Evolutionary conservation across 2,888 invertebrate genomes (phyloP).

Genomic region (Endomychus coccineus): DNA sequence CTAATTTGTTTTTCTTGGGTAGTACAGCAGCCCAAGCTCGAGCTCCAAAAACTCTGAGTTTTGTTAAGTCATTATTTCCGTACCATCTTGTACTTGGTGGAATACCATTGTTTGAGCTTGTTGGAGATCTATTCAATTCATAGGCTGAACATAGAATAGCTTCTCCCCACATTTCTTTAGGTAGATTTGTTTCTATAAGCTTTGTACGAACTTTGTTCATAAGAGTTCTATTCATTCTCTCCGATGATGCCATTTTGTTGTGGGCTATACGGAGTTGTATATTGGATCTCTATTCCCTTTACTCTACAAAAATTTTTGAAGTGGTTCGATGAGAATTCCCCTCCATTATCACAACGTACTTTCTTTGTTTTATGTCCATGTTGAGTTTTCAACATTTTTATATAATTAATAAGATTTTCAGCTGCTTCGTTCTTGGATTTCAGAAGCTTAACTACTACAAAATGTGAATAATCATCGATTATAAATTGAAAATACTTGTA

Average conservation of each 20-base stretch:
- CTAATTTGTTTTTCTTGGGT: slow-evolving; percentile 23
- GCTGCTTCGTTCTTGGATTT: slow-evolving; percentile 15
- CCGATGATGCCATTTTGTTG: slow-evolving; percentile 23
- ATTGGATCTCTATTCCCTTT: slow-evolving; percentile 17
- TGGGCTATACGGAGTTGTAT: slow-evolving; percentile 21
- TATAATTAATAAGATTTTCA: slow-evolving; percentile 12
- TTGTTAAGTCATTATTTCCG: slow-evolving; percentile 19
- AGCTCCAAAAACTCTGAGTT: slow-evolving; percentile 24
- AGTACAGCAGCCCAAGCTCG: slow-evolving; percentile 21
- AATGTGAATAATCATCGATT: slow-evolving; percentile 17
- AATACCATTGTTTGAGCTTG: slow-evolving; percentile 16
- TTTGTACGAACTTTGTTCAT: slow-evolving; percentile 22
- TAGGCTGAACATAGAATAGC: slow-evolving; percentile 24
- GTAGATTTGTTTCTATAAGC: slow-evolving; percentile 22
- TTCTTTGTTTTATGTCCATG: slow-evolving; percentile 7
- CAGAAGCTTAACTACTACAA: slow-evolving; percentile 10
- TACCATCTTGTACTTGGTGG: slow-evolving; percentile 22
- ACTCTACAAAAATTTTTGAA: slow-evolving; percentile 14
- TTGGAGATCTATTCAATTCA: slow-evolving; percentile 23
- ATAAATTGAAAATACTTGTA: slow-evolving; percentile 11
- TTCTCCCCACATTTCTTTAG: slow-evolving; percentile 24
- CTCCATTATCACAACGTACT: slow-evolving; percentile 20
- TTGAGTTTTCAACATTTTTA: slow-evolving; percentile 11
- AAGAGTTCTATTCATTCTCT: slow-evolving; percentile 25
- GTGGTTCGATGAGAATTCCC: slow-evolving; percentile 16